These are phyloP conservation scores for Sphaerodactylus townsendi DNA, from an alignment of 2,113 vertebrate species.

Conservation along the genomic window DNA sequence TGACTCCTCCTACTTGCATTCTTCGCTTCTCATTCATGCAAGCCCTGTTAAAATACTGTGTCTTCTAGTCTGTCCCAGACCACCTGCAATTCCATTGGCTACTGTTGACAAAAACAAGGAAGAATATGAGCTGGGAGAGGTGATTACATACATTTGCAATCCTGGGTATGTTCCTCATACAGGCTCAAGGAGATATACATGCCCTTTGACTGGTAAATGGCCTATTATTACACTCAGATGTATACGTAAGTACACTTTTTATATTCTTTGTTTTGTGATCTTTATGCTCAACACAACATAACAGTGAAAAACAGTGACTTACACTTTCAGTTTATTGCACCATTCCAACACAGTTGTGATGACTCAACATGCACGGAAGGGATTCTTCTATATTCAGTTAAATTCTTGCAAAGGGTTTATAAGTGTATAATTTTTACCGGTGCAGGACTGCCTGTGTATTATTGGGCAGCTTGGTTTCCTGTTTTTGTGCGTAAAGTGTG, in stretches of 20 bases:
- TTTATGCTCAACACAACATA: too few relatives aligned
- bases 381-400: too few relatives aligned
- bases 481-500: too few relatives aligned
- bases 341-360: too few relatives aligned
- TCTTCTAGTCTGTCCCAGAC: constrained; percentile 79
- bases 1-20: too few relatives aligned
- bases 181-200: constrained; percentile 74
- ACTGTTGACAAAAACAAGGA: constrained; percentile 59
- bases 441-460: too few relatives aligned
- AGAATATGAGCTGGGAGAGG: constrained; percentile 73
- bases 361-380: too few relatives aligned
- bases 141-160: constrained; percentile 73
- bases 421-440: too few relatives aligned
- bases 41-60: neutral
- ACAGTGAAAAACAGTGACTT: too few relatives aligned
- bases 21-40: neutral
- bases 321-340: too few relatives aligned
- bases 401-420: too few relatives aligned
- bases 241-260: constrained; percentile 75
- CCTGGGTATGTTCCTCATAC: constrained; percentile 70
- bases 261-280: neutral
- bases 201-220: constrained; percentile 77
- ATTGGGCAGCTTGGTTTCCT: too few relatives aligned
- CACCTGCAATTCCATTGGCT: constrained; percentile 68
- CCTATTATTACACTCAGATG: constrained; percentile 75